Conservation (phyloP, 64 coral and sea anemone genomes). For the Stichodactyla mertensii region DNA sequence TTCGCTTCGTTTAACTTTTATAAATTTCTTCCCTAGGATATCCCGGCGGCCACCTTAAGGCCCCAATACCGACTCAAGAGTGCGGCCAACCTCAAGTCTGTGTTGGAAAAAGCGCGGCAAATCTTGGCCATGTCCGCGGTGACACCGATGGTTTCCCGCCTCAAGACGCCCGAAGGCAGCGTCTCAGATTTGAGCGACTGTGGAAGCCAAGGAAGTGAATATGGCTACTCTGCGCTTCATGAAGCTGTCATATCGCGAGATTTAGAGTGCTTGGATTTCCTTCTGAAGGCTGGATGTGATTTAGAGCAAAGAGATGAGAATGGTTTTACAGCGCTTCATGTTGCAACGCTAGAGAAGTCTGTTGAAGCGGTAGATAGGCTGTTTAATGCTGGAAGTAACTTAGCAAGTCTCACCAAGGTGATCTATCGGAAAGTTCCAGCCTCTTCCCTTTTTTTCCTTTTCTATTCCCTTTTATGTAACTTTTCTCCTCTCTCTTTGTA, state of each 20-base stretch:
- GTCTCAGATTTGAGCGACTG: slow-evolving; percentile 5
- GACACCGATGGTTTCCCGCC: background rate
- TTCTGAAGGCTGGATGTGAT: background rate
- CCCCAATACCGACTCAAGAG: background rate
- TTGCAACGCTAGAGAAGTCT: slow-evolving; percentile 39
- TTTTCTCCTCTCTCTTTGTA: too few relatives aligned
- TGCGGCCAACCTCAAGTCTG: background rate
- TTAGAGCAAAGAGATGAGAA: slow-evolving; percentile 42
- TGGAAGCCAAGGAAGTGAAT: slow-evolving; percentile 21
- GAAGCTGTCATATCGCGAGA: slow-evolving; percentile 33
- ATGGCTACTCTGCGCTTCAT: slow-evolving; percentile 46
- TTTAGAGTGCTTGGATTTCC: slow-evolving; percentile 11
- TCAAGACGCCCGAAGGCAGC: background rate
- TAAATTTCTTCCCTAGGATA: background rate
- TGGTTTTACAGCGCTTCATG: slow-evolving; percentile 52
- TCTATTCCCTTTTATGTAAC: too few relatives aligned
- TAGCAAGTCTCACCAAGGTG: slow-evolving; percentile 34
- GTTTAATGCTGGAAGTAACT: slow-evolving; percentile 30
- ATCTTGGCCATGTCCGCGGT: background rate
- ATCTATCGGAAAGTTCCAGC: too few relatives aligned
- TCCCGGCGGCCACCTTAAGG: background rate
- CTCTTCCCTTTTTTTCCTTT: too few relatives aligned
- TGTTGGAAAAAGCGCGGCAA: slow-evolving; percentile 2
- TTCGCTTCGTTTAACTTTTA: too few relatives aligned
- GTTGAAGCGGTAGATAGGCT: slow-evolving; percentile 12